Base-by-base conservation (phyloP, 2,888 invertebrate species). In the Liopterus haemorrhoidalis region DNA sequence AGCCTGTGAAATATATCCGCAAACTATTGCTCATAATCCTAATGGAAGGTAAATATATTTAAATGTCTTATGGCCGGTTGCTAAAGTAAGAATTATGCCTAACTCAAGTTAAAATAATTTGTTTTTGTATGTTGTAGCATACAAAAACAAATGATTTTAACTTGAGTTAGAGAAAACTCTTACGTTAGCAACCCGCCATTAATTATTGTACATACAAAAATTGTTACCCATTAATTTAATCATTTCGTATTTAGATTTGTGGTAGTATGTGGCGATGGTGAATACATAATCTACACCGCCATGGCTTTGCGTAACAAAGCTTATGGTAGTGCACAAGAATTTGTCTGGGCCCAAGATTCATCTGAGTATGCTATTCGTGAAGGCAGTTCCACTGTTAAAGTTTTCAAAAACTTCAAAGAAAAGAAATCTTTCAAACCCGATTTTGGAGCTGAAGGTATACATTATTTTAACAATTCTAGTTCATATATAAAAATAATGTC, bases 221-320 rank as follows among this genome's bases (percentile, higher is more conserved):
- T n/a, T n/a, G n/a, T n/a, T n/a, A n/a, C n/a, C n/a, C n/a, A n/a
- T n/a, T n/a, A n/a, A 5, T 32, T 32, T 32, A 14, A 16, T 32
- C 6, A 18, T 15, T 8, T 4, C n/a, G 15, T 15, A 8, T 24
- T 15, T 21, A 74, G 81, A 56, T 84, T 84, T 69, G 83, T 90
- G 3, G 97, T 96, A 0, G 97, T 97, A 2, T 99, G 99, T 63
- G 99, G 99, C 2, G 99, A 99, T 68, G 99, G 99, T 9, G 99
- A 99, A 67, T 99, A 96, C 68, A 99, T 99, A 36, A 97, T 99
- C 58, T 99, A 99, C 72, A 99, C 99, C 0, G 94, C 99, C 0
- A 96, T 99, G 95, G 97, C 97, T 0, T 72, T 99, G 51, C 76
- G 99, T 40, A 99, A 99, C 69, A 99, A 99, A 66, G 95, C 95